Evolutionary conservation across 2,888 invertebrate genomes (phyloP), one percentile per base, ranked within the genome.

Genomic region (Lepidochitona cinerea): DNA sequence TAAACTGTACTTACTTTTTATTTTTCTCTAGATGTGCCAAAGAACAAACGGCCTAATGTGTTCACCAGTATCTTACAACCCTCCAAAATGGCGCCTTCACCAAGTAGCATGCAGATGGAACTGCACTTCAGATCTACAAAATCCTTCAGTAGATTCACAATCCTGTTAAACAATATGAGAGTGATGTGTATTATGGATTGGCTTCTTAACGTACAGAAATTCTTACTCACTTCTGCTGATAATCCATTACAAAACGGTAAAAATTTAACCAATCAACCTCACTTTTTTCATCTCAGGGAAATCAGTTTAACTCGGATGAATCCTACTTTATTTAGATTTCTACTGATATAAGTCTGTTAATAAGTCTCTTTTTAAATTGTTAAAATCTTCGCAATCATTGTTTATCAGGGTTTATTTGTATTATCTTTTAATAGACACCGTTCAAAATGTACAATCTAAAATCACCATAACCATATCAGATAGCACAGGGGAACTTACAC

Each of bases 111-210:
- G 18, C 92, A 92, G 86, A 89, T 92, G 76, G 92, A 92, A 83
- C 86, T 92, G 37, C 92, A 92, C 82, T 92, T 89, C 81, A 81
- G 91, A 92, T 89, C 93, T 93, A 70, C 93, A 90, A 66, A 94
- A 94, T 84, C 89, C 71, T 93, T 93, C 29, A 93, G 94, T 0
- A 94, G 96, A 80, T 96, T 96, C 85, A 97, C 97, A 1, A 94
- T 98, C 77, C 92, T 98, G 65, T 92, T 98, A 71, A 97, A 98
- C 92, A 97, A 97, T 89, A 97, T 98, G 97, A 93, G 97, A 52
- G 92, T 98, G 73, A 96, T 98, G 93, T 96, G 96, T 0, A 95
- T 98, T 78, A 92, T 97, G 83, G 97, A 97, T 91, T 98, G 97
- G 96, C 95, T 97, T 94, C 94, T 96, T 89, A 93, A 94, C 7